Conservation (phyloP, 1,140 invertebrate species). For the Goniozus legneri region DNA sequence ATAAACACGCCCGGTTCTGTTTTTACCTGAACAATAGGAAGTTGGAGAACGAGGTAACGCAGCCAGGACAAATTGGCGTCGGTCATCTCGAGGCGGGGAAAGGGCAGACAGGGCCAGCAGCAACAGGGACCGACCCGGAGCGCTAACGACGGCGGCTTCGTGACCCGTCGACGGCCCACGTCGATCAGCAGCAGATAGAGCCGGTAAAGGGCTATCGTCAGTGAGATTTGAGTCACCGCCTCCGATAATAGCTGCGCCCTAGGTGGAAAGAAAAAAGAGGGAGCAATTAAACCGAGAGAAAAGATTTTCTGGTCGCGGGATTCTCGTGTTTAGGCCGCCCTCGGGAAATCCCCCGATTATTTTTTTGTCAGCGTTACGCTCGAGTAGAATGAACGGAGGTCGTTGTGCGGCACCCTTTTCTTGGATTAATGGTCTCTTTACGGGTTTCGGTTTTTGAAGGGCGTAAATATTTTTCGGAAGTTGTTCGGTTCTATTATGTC, state of each 20-base stretch:
- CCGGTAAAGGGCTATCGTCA: conserved; percentile 48
- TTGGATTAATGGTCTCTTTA: too few species aligned
- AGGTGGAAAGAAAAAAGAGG: conserved; percentile 10
- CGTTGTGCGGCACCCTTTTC: too few species aligned
- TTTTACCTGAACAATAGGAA: conserved; percentile 51
- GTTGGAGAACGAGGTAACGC: conserved; percentile 40
- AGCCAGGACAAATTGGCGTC: conserved; percentile 46
- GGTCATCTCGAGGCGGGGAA: conserved; percentile 43
- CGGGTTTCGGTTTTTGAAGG: too few species aligned
- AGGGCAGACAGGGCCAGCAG: conserved; percentile 51
- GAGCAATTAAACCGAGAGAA: background rate
- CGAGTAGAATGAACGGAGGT: too few species aligned
- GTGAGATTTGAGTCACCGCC: conserved; percentile 41
- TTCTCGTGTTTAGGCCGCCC: too few species aligned
- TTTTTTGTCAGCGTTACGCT: conserved; percentile 2
- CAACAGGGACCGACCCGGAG: conserved; percentile 47
- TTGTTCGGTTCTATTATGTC: too few species aligned
- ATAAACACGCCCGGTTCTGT: too few species aligned
- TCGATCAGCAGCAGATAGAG: conserved; percentile 45
- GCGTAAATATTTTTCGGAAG: too few species aligned
- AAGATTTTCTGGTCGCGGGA: conserved; percentile 12
- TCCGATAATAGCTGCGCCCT: conserved; percentile 48
- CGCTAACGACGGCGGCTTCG: conserved; percentile 35
- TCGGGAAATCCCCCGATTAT: too few species aligned
- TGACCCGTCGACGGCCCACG: conserved; percentile 36